Conservation (phyloP, 2,888 invertebrate species). For the Acrobasis suavella region DNA sequence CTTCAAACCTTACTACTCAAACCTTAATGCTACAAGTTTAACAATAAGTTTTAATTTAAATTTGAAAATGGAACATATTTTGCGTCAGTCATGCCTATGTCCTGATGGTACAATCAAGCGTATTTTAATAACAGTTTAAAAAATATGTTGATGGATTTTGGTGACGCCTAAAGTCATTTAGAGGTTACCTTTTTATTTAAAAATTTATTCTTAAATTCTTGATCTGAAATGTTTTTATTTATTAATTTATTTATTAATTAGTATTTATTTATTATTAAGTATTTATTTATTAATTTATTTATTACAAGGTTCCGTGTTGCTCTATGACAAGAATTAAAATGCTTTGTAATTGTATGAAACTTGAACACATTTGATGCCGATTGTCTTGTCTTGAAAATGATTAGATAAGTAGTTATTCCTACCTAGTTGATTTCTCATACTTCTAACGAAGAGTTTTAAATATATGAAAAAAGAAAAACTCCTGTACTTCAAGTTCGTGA, state of each 20-base stretch:
- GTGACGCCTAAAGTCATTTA: slow-evolving; percentile 17
- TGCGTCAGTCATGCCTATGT: slow-evolving; percentile 55
- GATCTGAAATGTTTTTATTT: no score
- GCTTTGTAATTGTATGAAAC: no score
- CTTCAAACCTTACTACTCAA: slow-evolving; percentile 31
- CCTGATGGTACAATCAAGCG: slow-evolving; percentile 30
- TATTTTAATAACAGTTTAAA: slow-evolving; percentile 22
- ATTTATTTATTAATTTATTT: no score
- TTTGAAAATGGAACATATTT: slow-evolving; percentile 43
- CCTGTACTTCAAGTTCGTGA: slow-evolving; percentile 16
- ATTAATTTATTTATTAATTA: no score
- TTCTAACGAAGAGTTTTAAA: not conserved
- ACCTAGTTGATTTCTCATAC: not conserved
- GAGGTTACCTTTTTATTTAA: not conserved
- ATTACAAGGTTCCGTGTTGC: no score
- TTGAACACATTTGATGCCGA: no score
- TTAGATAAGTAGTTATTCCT: no score
- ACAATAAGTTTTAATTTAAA: not conserved
- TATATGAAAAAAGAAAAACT: not conserved
- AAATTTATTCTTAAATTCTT: no score
- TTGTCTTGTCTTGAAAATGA: no score
- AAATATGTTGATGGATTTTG: slow-evolving; percentile 21
- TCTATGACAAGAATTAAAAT: no score
- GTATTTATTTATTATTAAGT: no score
- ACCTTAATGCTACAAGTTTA: not conserved